Percentiles rank a stretch among this genome's conserved stretches.
Conservation (phyloP, 2,888 invertebrate genomes). For the Limnephilus marmoratus region DNA sequence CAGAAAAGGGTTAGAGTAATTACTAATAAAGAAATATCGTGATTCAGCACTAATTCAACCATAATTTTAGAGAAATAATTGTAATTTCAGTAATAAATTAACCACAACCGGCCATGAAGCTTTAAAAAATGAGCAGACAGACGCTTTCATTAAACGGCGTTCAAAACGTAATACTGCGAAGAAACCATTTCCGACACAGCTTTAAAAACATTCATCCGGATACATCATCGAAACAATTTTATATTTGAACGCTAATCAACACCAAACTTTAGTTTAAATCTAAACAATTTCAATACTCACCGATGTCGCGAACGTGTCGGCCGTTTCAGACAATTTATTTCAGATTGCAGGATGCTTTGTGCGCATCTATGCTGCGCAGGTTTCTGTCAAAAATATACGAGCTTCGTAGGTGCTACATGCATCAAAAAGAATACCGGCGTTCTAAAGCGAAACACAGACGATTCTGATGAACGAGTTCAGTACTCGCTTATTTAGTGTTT, state of each 20-base stretch:
- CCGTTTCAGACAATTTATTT: constrained; percentile 50
- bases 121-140: constrained; percentile 24
- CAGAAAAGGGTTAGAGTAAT: neutral
- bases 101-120: constrained; percentile 37
- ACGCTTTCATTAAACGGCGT: constrained; percentile 21
- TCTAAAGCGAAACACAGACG: neutral
- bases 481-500: too few species aligned
- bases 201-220: neutral
- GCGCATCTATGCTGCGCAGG: constrained; percentile 50
- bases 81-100: constrained; percentile 37
- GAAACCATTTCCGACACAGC: neutral
- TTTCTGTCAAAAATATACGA: constrained; percentile 50
- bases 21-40: neutral
- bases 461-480: neutral
- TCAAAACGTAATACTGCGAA: neutral
- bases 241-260: constrained; percentile 6
- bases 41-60: constrained; percentile 5
- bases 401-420: neutral
- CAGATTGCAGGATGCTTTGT: constrained; percentile 27
- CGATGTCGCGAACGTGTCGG: constrained; percentile 54
- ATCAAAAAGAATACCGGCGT: neutral
- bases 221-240: neutral
- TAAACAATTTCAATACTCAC: constrained; percentile 46
- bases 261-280: constrained; percentile 13
- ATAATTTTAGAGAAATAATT: neutral